Evolutionary conservation across 2,888 invertebrate genomes (phyloP), one percentile per base, ranked within the genome.

Genomic region (Dryobotodes eremita): DNA sequence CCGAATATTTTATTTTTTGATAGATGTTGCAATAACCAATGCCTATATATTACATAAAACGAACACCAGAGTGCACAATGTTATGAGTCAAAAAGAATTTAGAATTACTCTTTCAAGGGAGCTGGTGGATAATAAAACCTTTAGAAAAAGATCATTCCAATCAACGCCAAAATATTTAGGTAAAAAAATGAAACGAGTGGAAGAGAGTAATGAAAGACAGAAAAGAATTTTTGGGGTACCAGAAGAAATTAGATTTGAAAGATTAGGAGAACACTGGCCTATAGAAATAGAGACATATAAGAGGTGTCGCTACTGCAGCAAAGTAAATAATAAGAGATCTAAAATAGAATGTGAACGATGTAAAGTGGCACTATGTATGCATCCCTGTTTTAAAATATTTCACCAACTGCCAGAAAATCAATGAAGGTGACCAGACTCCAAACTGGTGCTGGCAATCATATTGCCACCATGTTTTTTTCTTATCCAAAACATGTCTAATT

Each of bases 91-190:
- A 55, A 55, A 11, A n/a, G 23, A 55, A 55, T 55, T 55, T 11
- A 55, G 55, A n/a, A 55, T 55, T 55, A 55, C 55, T 69, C 79
- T 88, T 71, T 85, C 85, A 79, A 84, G 73, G 65, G 78, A 83
- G 68, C 74, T 87, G 82, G 75, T 87, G 55, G 74, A 83, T 83
- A 85, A 85, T 71, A 75, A 61, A 64, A 78, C 83, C 48, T 86
- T 83, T 81, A 75, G 77, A 81, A 86, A 86, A 71, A 77, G 82
- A 86, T 73, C 73, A 68, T 85, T 87, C 77, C 74, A 85, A 76
- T 70, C 81, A 66, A 85, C 79, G 68, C 80, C 82, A 62, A 84
- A 86, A 77, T 55, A 55, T 55, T 10, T 55, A 55, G 23, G 10
- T 55, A 55, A 55, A 55, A 55, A 55, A 55, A n/a, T 20, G 55